phyloP scores from a whole-genome alignment of 2,113 vertebrate species.

The Cairina moschata region DNA sequence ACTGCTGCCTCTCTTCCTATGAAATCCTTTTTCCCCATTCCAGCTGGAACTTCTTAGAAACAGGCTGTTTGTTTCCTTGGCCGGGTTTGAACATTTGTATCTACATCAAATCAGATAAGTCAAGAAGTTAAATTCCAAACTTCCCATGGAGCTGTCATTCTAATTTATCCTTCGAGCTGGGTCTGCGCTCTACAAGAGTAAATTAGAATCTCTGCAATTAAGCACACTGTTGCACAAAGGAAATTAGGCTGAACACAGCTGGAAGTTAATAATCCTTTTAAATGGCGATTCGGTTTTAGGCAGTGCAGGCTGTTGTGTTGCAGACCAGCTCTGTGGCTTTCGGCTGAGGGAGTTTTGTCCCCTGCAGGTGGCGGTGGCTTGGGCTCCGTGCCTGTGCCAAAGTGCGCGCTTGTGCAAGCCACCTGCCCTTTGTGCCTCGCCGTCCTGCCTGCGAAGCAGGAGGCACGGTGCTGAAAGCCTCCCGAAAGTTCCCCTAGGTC shows the following conservation, averaged over 20 bases:
- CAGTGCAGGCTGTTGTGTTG: background rate
- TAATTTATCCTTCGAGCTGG: conserved; percentile 35
- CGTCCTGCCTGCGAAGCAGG: background rate
- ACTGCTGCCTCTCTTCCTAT: background rate
- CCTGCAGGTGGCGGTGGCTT: accelerated
- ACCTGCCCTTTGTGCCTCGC: accelerated
- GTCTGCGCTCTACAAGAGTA: conserved; percentile 9
- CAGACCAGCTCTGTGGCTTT: background rate
- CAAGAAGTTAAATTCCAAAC: conserved; percentile 19
- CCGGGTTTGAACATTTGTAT: conserved; percentile 45
- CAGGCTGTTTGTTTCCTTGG: conserved; percentile 35
- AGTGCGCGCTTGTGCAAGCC: accelerated
- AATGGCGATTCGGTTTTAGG: background rate
- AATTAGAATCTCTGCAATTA: conserved; percentile 48
- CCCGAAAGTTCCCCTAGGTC: background rate
- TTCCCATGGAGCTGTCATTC: conserved; percentile 19
- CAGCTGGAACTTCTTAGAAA: conserved; percentile 39
- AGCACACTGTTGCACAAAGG: conserved; percentile 44
- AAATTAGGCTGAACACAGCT: conserved; percentile 47
- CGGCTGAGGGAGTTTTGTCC: background rate
- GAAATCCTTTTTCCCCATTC: background rate
- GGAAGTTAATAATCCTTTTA: conserved; percentile 43
- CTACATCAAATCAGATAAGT: conserved; percentile 61
- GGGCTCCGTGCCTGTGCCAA: background rate
- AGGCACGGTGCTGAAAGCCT: background rate